Percentiles rank a stretch among this genome's conserved stretches.
phyloP scores from a whole-genome alignment of 1,140 invertebrate genomes.

The Ctenoplectra terminalis region DNA sequence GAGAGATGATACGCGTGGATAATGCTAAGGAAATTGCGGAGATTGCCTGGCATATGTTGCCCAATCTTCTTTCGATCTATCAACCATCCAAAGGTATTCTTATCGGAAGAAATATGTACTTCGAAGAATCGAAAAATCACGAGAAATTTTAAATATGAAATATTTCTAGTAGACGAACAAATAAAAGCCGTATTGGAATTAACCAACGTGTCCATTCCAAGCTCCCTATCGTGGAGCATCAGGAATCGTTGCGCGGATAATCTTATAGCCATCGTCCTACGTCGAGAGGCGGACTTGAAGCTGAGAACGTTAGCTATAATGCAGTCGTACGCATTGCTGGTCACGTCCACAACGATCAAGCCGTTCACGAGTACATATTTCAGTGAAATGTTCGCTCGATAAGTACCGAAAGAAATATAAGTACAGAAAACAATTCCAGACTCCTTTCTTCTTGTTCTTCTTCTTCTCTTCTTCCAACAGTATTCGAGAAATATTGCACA shows the following conservation, averaged over 20 bases:
- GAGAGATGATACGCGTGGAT: conserved; percentile 34
- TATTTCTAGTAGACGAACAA: conserved; percentile 41
- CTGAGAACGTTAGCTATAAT: conserved; percentile 48
- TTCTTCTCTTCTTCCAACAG: no score
- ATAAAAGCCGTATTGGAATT: conserved; percentile 58
- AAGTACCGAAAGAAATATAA: background rate
- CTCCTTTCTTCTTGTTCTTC: background rate
- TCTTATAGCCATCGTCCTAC: conserved; percentile 50
- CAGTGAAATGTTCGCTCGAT: background rate
- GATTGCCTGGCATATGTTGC: conserved; percentile 60
- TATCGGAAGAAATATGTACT: background rate
- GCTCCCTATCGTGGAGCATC: conserved; percentile 9
- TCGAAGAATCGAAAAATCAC: no score
- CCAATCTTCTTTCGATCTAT: conserved; percentile 50
- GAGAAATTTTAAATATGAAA: background rate
- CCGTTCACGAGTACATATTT: conserved; percentile 37
- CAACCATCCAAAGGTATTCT: conserved; percentile 25
- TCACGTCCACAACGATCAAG: conserved; percentile 25
- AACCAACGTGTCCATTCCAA: conserved; percentile 41
- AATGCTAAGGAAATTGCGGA: conserved; percentile 45
- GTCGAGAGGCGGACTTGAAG: conserved; percentile 26
- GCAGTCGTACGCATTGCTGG: conserved; percentile 51
- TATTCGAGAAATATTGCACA: conserved; percentile 39
- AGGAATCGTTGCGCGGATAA: conserved; percentile 42
- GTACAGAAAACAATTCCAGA: background rate